These are phyloP conservation scores for Cataglyphis albicans DNA, from an alignment of 2,888 invertebrate species.

Conservation along the genomic window DNA sequence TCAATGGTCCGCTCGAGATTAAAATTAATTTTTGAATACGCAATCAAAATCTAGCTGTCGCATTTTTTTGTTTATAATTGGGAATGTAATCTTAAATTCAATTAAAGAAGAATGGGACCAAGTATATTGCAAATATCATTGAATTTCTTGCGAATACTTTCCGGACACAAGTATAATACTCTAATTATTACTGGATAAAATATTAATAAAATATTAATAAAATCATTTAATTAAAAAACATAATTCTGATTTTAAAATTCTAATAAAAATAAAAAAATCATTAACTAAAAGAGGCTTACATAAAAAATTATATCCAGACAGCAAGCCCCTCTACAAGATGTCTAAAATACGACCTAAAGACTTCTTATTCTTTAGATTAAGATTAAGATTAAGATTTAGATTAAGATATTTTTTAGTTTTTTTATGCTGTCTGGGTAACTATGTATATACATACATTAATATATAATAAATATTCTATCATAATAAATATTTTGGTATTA, in stretches of 20 bases:
- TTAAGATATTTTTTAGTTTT: too few relatives aligned
- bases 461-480: not conserved
- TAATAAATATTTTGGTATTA: not conserved
- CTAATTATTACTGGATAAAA: not conserved
- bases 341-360: too few relatives aligned
- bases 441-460: not conserved
- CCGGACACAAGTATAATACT: not conserved
- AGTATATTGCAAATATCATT: constrained; percentile 3
- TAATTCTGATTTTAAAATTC: too few relatives aligned
- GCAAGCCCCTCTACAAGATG: too few relatives aligned
- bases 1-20: not conserved
- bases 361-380: too few relatives aligned
- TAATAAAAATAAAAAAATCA: too few relatives aligned
- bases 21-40: not conserved
- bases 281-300: too few relatives aligned
- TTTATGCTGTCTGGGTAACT: too few relatives aligned
- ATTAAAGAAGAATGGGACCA: not conserved
- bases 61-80: not conserved
- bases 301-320: too few relatives aligned
- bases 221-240: not conserved
- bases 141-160: not conserved
- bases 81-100: not conserved
- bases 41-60: not conserved
- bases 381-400: too few relatives aligned
- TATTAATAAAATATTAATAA: not conserved